These are phyloP conservation scores for Phaethornis superciliosus DNA, from an alignment of 2,113 vertebrate species.

Conservation along the genomic window DNA sequence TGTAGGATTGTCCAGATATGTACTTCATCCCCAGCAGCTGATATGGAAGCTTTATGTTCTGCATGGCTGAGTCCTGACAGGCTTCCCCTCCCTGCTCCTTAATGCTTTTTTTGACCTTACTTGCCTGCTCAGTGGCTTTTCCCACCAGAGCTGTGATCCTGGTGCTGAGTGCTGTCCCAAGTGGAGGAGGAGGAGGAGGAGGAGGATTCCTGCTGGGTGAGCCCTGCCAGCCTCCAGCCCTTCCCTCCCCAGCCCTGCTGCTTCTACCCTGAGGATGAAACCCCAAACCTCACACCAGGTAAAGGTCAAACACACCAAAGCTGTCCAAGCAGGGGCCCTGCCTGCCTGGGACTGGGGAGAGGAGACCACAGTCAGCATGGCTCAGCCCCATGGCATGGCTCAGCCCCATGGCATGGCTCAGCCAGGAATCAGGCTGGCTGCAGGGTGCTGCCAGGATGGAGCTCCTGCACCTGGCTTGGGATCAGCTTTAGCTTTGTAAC, in stretches of 20 bases:
- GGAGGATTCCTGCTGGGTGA: conserved; percentile 19
- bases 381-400: not conserved
- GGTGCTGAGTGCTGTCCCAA: conserved; percentile 38
- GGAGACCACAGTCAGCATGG: not conserved
- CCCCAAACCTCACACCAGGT: not conserved
- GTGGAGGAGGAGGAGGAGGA: not conserved
- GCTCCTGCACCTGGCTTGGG: not conserved
- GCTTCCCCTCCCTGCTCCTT: conserved; percentile 3
- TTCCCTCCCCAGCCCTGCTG: not conserved
- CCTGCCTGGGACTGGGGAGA: not conserved
- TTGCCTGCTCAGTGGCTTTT: conserved; percentile 54
- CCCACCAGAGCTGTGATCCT: conserved; percentile 54
- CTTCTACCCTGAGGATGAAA: too few relatives aligned
- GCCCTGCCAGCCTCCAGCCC: not conserved
- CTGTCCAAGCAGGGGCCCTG: conserved; percentile 28
- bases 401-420: not conserved
- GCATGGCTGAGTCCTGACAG: not conserved
- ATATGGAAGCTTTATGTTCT: not conserved
- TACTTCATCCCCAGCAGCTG: not conserved
- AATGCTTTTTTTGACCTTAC: conserved; percentile 63
- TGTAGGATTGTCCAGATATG: conserved; percentile 42
- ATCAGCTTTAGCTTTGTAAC: not conserved
- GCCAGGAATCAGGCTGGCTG: not conserved
- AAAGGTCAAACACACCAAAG: conserved; percentile 56
- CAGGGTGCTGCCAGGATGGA: not conserved